Evolutionary conservation across 2,888 invertebrate genomes (phyloP), one percentile per base, ranked within the genome.

Genomic region (Leucophenga maculata): DNA sequence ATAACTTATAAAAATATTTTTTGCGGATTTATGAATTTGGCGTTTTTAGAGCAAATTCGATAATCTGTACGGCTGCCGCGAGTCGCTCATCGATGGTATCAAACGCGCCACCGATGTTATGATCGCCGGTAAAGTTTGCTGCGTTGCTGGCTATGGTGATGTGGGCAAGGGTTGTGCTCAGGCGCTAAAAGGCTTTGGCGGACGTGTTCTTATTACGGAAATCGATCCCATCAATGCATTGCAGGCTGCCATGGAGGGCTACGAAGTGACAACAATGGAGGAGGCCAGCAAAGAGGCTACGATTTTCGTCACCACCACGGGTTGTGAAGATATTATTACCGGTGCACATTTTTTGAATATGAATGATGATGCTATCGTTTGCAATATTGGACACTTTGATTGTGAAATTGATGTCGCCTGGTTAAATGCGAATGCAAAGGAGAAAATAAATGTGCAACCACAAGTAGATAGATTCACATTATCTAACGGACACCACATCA

Each of bases 101-200:
- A 99, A 99, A 89, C 92, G 99, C 74, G 99, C 99, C 66, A 99
- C 99, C 6, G 99, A 99, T 86, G 94, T 99, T 13, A 99, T 99
- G 99, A 92, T 99, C 77, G 99, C 99, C 69, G 98, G 98, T 26
- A 99, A 99, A 90, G 97, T 98, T 1, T 97, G 97, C 86, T 94
- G 97, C n/a, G 98, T 99, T 1, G 97, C 96, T 75, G 99, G 99
- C n/a, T 99, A 98, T 87, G 99, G 99, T 66, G 99, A 99, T 90
- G 99, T 99, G 14, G 99, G 99, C 75, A 99, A 99, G 90, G 99
- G 99, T 65, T 97, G 97, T 86, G 98, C 98, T 18, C 86, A 98
- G 87, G 97, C 99, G 55, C 92, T 99, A 62, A 92, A 95, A 84
- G 96, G 97, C 22, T 96, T 99, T 83, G 99, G 99, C 54, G 96